phyloP scores from a whole-genome alignment of 1,140 invertebrate species.

The Bombus waltoni region DNA sequence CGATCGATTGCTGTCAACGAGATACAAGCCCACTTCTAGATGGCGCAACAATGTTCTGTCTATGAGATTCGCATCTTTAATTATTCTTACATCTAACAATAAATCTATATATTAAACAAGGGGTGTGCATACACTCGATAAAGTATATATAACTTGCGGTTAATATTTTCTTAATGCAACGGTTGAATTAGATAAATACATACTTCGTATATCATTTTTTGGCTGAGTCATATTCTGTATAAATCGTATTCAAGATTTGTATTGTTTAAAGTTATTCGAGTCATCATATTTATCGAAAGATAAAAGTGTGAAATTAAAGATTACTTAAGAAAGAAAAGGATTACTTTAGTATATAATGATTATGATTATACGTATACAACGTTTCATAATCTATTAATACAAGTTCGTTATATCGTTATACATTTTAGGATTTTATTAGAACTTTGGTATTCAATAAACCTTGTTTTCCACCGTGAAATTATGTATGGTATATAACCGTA shows the following conservation, averaged over 20 bases:
- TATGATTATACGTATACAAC: background rate
- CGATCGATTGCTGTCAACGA: background rate
- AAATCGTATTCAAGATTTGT: too few species aligned
- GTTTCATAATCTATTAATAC: background rate
- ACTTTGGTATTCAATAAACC: too few species aligned
- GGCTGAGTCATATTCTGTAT: too few species aligned
- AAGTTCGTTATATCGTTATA: background rate
- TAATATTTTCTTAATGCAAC: background rate
- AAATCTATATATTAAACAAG: background rate
- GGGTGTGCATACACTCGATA: background rate
- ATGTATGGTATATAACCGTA: background rate
- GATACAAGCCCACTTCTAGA: background rate
- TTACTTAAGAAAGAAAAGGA: too few species aligned
- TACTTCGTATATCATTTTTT: background rate
- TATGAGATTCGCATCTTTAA: background rate
- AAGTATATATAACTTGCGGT: background rate
- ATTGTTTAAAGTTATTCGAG: too few species aligned
- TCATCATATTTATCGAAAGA: too few species aligned
- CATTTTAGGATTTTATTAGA: background rate
- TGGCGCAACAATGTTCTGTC: background rate
- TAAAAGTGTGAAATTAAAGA: too few species aligned
- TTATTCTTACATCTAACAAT: background rate
- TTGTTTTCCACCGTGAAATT: background rate
- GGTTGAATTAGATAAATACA: background rate
- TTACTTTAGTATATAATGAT: too few species aligned